Base-by-base conservation (phyloP, 2,888 invertebrate species). In the Julus scanicus region DNA sequence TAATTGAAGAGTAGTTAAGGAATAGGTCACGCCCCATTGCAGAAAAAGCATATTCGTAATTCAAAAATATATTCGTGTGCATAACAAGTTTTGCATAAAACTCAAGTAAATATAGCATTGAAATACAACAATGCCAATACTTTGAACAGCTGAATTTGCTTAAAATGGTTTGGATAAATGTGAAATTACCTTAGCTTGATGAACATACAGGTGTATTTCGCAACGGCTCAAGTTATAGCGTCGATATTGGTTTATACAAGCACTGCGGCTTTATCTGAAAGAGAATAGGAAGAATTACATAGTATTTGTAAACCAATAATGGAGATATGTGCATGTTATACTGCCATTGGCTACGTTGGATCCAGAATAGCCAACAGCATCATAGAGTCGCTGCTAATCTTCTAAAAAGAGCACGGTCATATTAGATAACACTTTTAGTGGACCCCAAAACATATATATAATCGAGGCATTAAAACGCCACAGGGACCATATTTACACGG, bases 151-250 rank as follows among this genome's bases (percentile, higher is more conserved):
- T 39, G 37, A 3, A 80, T 80, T 11, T 9, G 37, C 80, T n/a
- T 20, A 11, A 37, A 80, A 80, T 20, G 13, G 37, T 80, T 80
- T 80, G 80, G 37, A 80, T 80, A 80, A 80, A 80, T 37, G 80
- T 80, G 29, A 37, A 80, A 80, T 80, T 80, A 80, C 80, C 80
- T 80, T 80, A 80, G 37, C 37, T 80, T 80, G 80, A 37, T 80
- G 80, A 80, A 80, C 80, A 80, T 80, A 37, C 80, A 80, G 80
- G 80, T 80, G 80, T 80, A 80, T 80, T 80, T 80, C 4, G 80
- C 29, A 80, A 80, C 80, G 80, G 80, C 37, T 80, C 80, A 80
- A 80, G 37, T 15, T 37, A 29, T 29, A 37, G 37, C 80, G 80
- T 80, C 80, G 37, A 80, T 80, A 80, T 37, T 37, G 80, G 37